Conservation (phyloP, 2,888 invertebrate genomes). For the Phyllotreta cruciferae region DNA sequence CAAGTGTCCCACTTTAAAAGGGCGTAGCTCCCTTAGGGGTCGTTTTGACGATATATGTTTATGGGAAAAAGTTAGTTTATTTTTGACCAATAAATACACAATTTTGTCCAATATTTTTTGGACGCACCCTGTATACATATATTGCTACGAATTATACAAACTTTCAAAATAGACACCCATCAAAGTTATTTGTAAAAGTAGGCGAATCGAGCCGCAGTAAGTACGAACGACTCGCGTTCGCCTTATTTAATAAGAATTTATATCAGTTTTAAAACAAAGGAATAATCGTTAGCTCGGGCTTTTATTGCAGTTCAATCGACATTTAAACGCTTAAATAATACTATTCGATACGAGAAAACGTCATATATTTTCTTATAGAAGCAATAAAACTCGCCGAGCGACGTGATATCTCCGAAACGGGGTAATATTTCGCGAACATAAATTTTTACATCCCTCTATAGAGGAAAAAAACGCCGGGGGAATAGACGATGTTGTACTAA, state of each 20-base stretch:
- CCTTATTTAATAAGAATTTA: slow-evolving; percentile 1
- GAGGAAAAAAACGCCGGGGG: slow-evolving; percentile 13
- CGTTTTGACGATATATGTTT: no score
- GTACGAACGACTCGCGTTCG: not conserved
- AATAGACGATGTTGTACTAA: slow-evolving; percentile 13
- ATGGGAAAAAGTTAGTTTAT: no score
- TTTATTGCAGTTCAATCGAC: slow-evolving; percentile 6
- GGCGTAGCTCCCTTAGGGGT: no score
- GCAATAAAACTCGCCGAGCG: slow-evolving; percentile 14
- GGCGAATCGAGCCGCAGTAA: no score
- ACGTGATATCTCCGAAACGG: slow-evolving; percentile 16
- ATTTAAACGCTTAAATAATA: slow-evolving; percentile 13
- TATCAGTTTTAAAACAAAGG: slow-evolving; percentile 5
- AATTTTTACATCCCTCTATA: slow-evolving; percentile 21
- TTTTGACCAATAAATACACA: no score
- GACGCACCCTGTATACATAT: no score
- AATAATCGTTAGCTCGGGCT: not conserved
- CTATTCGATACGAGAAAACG: slow-evolving; percentile 3
- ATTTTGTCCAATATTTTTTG: no score
- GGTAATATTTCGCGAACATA: slow-evolving; percentile 23
- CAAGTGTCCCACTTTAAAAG: no score
- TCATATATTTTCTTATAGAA: slow-evolving; percentile 12
- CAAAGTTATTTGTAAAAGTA: no score
- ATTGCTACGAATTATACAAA: no score
- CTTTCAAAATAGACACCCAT: no score